A percentile compares a stretch with the other conserved stretches of the same genome.
phyloP scores from a whole-genome alignment of 2,797 vertebrate genomes.

The Pseudomugil gertrudae region DNA sequence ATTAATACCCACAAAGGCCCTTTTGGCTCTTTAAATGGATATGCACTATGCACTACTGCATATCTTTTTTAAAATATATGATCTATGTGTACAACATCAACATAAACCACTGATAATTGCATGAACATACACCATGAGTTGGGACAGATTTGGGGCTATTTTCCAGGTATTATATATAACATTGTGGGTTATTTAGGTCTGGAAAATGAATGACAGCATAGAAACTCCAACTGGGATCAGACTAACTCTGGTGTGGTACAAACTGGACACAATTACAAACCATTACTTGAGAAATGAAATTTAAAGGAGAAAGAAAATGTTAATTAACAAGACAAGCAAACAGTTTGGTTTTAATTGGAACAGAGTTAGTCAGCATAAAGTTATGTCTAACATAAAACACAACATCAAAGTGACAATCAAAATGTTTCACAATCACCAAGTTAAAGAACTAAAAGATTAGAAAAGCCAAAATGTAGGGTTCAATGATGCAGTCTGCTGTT shows the following conservation, averaged over 20 bases:
- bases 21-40: not conserved
- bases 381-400: slow-evolving; percentile 2
- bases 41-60: too few relatives aligned
- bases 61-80: not conserved
- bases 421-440: not conserved
- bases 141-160: not conserved
- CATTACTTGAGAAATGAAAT: not conserved
- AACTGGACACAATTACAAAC: not conserved
- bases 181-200: not conserved
- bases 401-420: slow-evolving; percentile 5
- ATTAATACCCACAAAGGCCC: not conserved
- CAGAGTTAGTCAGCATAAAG: not conserved
- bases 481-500: slow-evolving; percentile 8
- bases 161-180: not conserved
- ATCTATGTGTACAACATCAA: not conserved
- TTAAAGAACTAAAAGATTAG: not conserved
- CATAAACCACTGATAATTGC: not conserved
- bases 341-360: not conserved
- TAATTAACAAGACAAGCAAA: not conserved
- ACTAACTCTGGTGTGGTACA: not conserved
- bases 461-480: slow-evolving; percentile 8
- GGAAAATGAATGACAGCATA: not conserved
- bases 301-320: not conserved
- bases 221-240: not conserved
- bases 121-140: not conserved